Base-by-base conservation (phyloP, 2,888 invertebrate species). In the Hirudinaria manillensis region DNA sequence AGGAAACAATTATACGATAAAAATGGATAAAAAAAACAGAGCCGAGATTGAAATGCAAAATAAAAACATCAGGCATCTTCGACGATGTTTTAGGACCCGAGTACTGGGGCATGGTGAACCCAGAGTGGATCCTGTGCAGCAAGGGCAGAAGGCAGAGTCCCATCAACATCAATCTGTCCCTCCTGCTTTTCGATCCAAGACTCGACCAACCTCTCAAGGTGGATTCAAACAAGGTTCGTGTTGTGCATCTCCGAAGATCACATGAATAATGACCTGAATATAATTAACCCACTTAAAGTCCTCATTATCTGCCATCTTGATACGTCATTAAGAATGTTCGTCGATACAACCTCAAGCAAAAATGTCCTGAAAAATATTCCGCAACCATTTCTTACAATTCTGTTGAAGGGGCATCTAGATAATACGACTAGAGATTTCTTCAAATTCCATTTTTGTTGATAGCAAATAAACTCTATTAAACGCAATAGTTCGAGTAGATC, bases 41-140 rank as follows among this genome's bases (percentile, higher is more conserved):
- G 61, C 24, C 61, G 24, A 7, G 61, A 27, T 61, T 61, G 24
- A 61, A 61, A 61, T 7, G 21, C 29, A n/a, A 7, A 61, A 61
- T 61, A 24, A 61, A 61, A 61, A 27, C 29, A 61, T 7, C 29
- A 61, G 7, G 21, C 61, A 61, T 61, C 45, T 45, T 45, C 45
- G 16, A 45, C 45, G 6, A 45, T 45, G 45, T 45, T 45, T 45
- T 45, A 94, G 98, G 98, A 86, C 96, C 97, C 76, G 93, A 93
- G 78, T 97, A 95, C 87, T 98, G 98, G 98, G 97, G 98, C 77
- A 88, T 95, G 80, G 93, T 97, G 87, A 97, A 97, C 87, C 94
- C 94, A 67, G 95, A 96, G 85, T 98, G 98, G 98, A 92, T 92
- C 81, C 89, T 98, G 81, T 98, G 98, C 89, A 93, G 93, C 89